phyloP scores from a whole-genome alignment of 2,888 invertebrate species.

The Dicranocentrus wangi region DNA sequence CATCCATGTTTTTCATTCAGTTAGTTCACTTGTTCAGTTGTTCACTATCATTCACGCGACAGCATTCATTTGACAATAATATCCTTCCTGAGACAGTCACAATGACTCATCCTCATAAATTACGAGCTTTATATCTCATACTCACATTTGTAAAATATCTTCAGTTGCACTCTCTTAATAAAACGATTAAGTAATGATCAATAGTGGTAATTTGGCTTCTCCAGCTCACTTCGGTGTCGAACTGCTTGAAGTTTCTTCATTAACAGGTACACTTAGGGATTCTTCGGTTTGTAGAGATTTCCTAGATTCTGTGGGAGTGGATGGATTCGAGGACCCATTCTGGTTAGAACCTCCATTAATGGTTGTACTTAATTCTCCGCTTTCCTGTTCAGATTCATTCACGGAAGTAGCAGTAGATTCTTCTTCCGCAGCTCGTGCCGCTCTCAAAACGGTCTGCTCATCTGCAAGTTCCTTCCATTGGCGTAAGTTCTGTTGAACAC shows the following conservation, averaged over 20 bases:
- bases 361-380: not conserved
- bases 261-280: slow-evolving; percentile 43
- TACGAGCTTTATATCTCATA: not conserved
- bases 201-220: not conserved
- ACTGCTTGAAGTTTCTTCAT: not conserved
- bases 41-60: too few species aligned
- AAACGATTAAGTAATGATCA: not conserved
- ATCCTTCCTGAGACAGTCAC: too few species aligned
- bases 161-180: not conserved
- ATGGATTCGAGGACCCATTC: slow-evolving; percentile 19
- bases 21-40: too few species aligned
- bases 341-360: slow-evolving; percentile 30
- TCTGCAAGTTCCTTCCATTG: slow-evolving; percentile 79
- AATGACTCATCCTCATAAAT: too few species aligned
- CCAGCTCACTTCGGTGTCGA: not conserved
- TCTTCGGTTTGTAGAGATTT: slow-evolving; percentile 25
- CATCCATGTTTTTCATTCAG: too few species aligned
- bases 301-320: slow-evolving; percentile 17
- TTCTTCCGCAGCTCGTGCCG: slow-evolving; percentile 28
- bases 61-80: too few species aligned
- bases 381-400: not conserved
- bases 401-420: slow-evolving; percentile 6
- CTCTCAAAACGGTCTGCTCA: slow-evolving; percentile 69
- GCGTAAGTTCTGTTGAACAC: slow-evolving; percentile 80
- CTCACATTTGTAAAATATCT: not conserved